These are phyloP conservation scores for Bettongia penicillata DNA, from an alignment of 2,113 vertebrate species.

Conservation along the genomic window DNA sequence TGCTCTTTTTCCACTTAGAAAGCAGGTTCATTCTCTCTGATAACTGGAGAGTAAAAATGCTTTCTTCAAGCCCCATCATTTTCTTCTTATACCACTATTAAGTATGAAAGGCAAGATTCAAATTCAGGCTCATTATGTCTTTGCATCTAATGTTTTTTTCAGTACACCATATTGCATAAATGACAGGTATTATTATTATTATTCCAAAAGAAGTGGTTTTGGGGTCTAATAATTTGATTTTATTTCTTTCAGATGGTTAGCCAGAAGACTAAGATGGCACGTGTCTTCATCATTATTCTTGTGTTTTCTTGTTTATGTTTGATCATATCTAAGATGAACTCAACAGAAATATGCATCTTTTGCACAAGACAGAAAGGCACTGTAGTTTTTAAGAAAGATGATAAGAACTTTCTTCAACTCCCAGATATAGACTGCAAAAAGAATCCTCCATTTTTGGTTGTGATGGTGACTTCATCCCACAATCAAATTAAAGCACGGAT, in stretches of 20 bases:
- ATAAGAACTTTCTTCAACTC: constrained; percentile 71
- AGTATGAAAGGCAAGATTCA: neutral
- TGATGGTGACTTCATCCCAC: constrained; percentile 80
- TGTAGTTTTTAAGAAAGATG: neutral
- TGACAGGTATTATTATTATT: neutral
- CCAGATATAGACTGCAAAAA: constrained; percentile 75
- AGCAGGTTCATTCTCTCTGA: neutral
- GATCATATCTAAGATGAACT: neutral
- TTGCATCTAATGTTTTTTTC: neutral
- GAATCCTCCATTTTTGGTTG: constrained; percentile 80
- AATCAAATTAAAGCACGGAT: constrained; percentile 54
- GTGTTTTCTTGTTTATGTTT: constrained; percentile 66
- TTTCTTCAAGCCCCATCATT: neutral
- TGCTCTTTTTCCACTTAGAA: neutral
- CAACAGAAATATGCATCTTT: neutral
- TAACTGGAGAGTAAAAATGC: neutral
- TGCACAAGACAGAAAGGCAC: neutral
- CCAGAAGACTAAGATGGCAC: constrained; percentile 52
- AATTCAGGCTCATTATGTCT: neutral
- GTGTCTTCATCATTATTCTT: constrained; percentile 55
- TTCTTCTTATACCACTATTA: neutral
- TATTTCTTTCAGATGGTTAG: constrained; percentile 79
- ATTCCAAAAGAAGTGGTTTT: neutral
- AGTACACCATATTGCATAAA: neutral
- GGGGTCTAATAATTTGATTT: neutral